Evolutionary conservation across 2,113 vertebrate genomes (phyloP).

Genomic region (Danio rerio): DNA sequence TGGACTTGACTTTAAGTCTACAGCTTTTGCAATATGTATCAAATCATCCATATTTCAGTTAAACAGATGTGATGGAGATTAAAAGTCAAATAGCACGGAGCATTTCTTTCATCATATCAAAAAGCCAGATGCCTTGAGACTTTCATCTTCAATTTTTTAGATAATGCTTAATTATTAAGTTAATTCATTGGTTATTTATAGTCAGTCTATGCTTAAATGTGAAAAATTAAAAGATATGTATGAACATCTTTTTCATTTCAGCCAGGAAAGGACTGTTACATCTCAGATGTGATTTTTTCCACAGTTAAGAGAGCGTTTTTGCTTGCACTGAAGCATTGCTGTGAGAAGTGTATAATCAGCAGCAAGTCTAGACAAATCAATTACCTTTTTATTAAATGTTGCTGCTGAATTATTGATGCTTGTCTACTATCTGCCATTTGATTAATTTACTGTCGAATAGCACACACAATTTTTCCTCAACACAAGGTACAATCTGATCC

Average conservation of each 20-base stretch:
- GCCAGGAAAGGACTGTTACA: not conserved
- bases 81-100: not conserved
- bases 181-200: not conserved
- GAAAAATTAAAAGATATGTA: not conserved
- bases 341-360: not conserved
- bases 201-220: not conserved
- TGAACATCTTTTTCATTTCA: not conserved
- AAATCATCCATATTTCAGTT: not conserved
- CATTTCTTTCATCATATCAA: constrained; percentile 6
- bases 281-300: no score
- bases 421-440: not conserved
- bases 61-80: not conserved
- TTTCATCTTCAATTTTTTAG: not conserved
- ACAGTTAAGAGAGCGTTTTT: no score
- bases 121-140: not conserved
- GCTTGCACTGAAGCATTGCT: not conserved
- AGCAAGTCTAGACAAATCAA: not conserved
- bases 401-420: not conserved
- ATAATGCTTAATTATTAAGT: not conserved
- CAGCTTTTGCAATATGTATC: constrained; percentile 6
- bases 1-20: not conserved
- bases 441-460: not conserved
- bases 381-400: not conserved
- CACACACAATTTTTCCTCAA: not conserved
- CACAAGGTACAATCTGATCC: not conserved